Conservation (phyloP, 2,113 vertebrate species). For the Cygnus atratus region DNA sequence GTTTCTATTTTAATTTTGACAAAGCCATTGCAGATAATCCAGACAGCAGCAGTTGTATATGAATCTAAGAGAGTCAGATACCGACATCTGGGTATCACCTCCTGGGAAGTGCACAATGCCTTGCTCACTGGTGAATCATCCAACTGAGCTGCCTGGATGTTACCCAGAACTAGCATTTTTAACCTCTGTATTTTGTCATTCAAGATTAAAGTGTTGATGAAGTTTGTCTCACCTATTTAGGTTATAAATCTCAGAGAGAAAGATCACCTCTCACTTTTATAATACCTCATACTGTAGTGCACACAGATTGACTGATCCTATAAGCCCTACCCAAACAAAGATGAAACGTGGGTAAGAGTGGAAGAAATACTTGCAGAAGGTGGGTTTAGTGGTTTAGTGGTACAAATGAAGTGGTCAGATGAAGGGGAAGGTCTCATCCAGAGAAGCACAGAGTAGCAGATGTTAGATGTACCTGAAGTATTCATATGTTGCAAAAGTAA, state of each 20-base stretch:
- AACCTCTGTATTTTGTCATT: background rate
- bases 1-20: background rate
- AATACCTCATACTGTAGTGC: background rate
- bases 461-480: background rate
- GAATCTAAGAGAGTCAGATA: background rate
- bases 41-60: background rate
- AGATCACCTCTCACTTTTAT: background rate
- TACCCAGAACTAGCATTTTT: background rate
- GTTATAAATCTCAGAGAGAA: background rate
- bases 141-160: fast-evolving
- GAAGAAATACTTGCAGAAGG: background rate
- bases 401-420: background rate
- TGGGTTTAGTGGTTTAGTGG: background rate
- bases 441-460: background rate
- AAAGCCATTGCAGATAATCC: background rate
- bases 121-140: background rate
- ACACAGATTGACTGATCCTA: background rate
- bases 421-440: background rate
- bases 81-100: background rate
- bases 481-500: fast-evolving
- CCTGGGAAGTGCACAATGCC: background rate
- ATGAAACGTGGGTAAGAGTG: background rate
- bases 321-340: background rate
- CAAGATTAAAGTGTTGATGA: background rate
- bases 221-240: background rate